Percentiles rank a stretch among this genome's conserved stretches.
Evolutionary conservation across 2,797 vertebrate genomes (phyloP).

Genomic region (Sebastes minor): DNA sequence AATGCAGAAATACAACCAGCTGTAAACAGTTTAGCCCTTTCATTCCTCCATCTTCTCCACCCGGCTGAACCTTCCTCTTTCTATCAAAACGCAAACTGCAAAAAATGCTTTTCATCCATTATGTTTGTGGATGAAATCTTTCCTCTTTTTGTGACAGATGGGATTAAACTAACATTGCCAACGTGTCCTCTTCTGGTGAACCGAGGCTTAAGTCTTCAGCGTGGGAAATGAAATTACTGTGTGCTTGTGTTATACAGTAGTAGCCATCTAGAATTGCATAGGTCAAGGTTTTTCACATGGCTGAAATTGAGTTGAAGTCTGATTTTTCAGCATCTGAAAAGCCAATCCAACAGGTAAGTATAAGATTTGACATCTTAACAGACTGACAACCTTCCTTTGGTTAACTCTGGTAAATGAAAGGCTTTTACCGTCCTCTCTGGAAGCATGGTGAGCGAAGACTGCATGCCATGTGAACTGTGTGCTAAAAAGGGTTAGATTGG

Average conservation of each 20-base stretch:
- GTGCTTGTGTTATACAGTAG: neutral
- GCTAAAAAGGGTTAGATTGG: slow-evolving; percentile 21
- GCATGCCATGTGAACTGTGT: neutral
- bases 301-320: too few relatives aligned
- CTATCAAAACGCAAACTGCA: neutral
- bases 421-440: slow-evolving; percentile 5
- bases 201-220: neutral
- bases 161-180: slow-evolving; percentile 10
- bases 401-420: slow-evolving; percentile 22
- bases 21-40: neutral
- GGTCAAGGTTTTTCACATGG: neutral
- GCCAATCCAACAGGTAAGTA: neutral
- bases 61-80: neutral
- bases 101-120: neutral
- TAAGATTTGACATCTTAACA: slow-evolving; percentile 7
- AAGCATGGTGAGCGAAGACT: neutral
- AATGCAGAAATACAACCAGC: neutral
- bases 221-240: neutral
- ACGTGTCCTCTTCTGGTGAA: neutral
- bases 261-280: neutral
- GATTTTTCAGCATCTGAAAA: neutral
- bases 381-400: neutral
- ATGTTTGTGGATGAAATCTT: slow-evolving; percentile 8
- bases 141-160: neutral
- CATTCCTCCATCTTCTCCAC: neutral